phyloP scores from a whole-genome alignment of 2,797 vertebrate genomes.

The Chrysocyon brachyurus region DNA sequence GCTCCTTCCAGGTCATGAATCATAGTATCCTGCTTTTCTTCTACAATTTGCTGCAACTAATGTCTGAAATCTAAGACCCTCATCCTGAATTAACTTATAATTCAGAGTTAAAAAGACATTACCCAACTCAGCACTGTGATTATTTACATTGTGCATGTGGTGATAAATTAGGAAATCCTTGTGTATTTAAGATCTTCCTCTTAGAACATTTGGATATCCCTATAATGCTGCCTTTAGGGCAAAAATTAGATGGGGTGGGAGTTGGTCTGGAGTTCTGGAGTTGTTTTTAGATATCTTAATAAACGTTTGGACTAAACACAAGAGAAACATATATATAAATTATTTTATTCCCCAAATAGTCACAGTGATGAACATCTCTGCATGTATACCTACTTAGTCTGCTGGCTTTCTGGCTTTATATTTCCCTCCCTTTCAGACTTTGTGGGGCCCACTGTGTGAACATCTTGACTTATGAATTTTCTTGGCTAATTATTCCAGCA shows the following conservation, averaged over 20 bases:
- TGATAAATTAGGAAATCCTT: background rate
- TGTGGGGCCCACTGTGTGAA: background rate
- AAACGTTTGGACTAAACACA: background rate
- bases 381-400: background rate
- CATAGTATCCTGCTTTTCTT: slow-evolving; percentile 24
- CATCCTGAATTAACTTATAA: background rate
- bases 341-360: background rate
- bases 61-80: slow-evolving; percentile 38
- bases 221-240: background rate
- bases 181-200: background rate
- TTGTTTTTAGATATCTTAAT: slow-evolving; percentile 22
- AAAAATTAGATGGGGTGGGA: background rate
- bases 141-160: background rate
- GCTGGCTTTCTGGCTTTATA: background rate
- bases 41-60: background rate
- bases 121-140: background rate
- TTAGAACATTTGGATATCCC: background rate
- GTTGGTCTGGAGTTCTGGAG: background rate
- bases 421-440: background rate
- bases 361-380: background rate
- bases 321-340: background rate
- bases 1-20: slow-evolving; percentile 57
- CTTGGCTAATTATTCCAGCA: background rate
- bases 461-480: background rate
- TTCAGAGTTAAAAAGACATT: background rate